A percentile compares a stretch with the other conserved stretches of the same genome.
Evolutionary conservation across 2,113 vertebrate genomes (phyloP).

Genomic region (Corynorhinus townsendii): DNA sequence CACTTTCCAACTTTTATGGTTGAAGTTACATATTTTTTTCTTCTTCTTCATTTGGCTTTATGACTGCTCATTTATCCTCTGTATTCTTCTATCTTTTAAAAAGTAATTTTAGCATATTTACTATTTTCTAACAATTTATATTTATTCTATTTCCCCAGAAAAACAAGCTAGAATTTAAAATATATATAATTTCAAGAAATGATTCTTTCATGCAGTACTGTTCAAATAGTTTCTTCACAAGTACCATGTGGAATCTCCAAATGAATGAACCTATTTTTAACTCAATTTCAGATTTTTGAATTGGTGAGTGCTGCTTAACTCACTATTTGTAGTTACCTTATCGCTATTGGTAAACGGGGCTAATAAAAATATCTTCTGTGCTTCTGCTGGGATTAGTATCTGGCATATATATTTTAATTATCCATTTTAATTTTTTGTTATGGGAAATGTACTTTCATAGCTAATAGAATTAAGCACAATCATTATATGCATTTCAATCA

Average conservation of each 20-base stretch:
- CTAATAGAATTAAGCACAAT: neutral
- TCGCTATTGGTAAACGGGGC: neutral
- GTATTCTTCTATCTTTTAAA: neutral
- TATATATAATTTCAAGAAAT: neutral
- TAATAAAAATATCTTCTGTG: neutral
- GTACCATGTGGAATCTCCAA: neutral
- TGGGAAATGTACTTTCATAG: neutral
- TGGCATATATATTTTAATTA: neutral
- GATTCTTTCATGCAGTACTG: neutral
- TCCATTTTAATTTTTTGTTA: conserved; percentile 9
- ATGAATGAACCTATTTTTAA: neutral
- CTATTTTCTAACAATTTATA: neutral
- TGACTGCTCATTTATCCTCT: neutral
- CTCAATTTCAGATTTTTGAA: neutral
- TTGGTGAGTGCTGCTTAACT: neutral
- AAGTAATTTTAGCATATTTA: neutral
- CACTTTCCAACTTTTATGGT: neutral
- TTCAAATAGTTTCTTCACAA: neutral
- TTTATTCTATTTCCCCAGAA: neutral
- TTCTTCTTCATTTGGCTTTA: neutral
- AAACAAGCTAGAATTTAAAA: neutral
- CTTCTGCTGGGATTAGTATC: neutral
- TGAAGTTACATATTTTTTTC: neutral
- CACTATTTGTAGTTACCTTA: neutral
- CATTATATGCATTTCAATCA: conserved; percentile 3